Evolutionary conservation across 2,113 vertebrate species (phyloP), one percentile per base, ranked within the genome.

Genomic region (Brachypodius melanocephalos): DNA sequence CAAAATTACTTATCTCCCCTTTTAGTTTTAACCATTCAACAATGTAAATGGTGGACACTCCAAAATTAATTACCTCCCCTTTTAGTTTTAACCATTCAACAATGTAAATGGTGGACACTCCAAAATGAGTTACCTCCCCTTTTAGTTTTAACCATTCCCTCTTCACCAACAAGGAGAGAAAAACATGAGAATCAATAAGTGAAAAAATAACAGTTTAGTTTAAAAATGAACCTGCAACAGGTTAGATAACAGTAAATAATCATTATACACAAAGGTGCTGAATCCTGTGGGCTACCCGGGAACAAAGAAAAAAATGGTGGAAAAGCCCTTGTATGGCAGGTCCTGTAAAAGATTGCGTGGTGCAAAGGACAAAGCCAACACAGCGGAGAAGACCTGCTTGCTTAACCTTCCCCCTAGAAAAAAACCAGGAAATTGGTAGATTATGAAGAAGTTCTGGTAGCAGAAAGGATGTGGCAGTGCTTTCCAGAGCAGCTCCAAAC

Each of bases 321-420:
- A 17, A 46, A 42, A 57, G 3, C 5, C 43, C 12, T 19, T 24
- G 7, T 45, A 25, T 8, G 16, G 32, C 0, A 0, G 14, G 5
- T 10, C 5, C 14, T 54, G 7, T 25, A 36, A 36, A 36, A 57
- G 18, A 13, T 19, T 20, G 24, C 16, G 15, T 11, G 10, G 12
- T 10, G 29, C 42, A 40, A 40, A 40, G 59, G 22, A n/a, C 18
- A 48, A 57, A 58, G 29, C 22, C 52, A 40, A 9, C 18, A 14
- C 0, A 2, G 13, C 0, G 1, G n/a, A 80, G 42, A 48, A 48
- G 22, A 46, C 14, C 3, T 8, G 3, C 24, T 22, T 1, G 1
- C 22, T 49, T 14, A 22, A 3, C 11, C n/a, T 28, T 68, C 22
- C 11, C 20, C 24, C 14, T 28, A 17, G 24, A 5, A 40, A 17